These are phyloP conservation scores for Onychomys torridus DNA, from an alignment of 2,797 vertebrate species.

Conservation along the genomic window DNA sequence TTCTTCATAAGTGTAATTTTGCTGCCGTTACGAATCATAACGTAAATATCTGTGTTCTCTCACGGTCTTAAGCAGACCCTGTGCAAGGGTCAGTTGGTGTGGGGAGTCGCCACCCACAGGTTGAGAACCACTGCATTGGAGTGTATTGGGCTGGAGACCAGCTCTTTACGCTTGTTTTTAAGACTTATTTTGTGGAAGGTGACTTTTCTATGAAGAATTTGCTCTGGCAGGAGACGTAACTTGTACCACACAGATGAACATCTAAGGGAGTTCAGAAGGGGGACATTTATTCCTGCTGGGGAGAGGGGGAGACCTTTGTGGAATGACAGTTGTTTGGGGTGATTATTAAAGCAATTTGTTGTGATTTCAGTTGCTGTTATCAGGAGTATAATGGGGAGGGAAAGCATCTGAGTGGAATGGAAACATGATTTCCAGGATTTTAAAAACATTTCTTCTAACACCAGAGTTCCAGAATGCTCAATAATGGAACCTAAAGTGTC, in stretches of 20 bases:
- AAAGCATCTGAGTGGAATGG: background rate
- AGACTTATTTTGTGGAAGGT: constrained; percentile 8
- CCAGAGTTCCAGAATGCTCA: constrained; percentile 10
- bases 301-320: background rate
- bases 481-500: background rate
- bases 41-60: background rate
- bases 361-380: background rate
- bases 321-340: constrained; percentile 1
- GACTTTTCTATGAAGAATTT: background rate
- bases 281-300: background rate
- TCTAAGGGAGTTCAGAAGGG: background rate
- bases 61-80: background rate
- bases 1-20: background rate
- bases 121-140: background rate
- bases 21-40: background rate
- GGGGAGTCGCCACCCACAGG: background rate
- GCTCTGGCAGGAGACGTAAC: background rate
- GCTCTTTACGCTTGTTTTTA: background rate
- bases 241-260: background rate
- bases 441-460: background rate
- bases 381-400: background rate
- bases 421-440: background rate
- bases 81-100: too few species aligned
- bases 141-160: constrained; percentile 20
- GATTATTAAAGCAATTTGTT: constrained; percentile 32